Evolutionary conservation across 2,113 vertebrate genomes (phyloP), one percentile per base, ranked within the genome.

Genomic region (Turdus rufiventris): DNA sequence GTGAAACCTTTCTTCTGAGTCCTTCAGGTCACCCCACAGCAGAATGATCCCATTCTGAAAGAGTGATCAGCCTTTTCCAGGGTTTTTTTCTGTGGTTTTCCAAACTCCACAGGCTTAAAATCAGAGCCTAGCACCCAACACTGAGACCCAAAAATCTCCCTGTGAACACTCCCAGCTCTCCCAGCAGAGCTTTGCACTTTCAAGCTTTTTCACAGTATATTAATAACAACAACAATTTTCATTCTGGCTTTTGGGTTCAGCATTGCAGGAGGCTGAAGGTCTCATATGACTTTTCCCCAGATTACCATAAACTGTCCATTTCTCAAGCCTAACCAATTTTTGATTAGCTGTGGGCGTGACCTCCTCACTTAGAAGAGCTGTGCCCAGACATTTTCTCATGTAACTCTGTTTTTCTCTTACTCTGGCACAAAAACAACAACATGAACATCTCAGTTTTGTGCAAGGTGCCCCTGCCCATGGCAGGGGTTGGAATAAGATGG

Each of bases 211-310:
- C n/a, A 3, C 21, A 17, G 7, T 3, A 10, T 13, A 10, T 14
- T 24, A 48, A 31, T 10, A 57, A 24, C 7, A 60, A n/a, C 4
- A 50, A 53, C 8, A 9, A 4, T 42, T 77, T 78, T 67, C 42
- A 6, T 53, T 19, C 38, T 16, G 40, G 15, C 10, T 66, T 70
- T 84, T 81, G 13, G 5, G 26, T 48, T 66, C 42, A 78, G 47
- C 7, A 0, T 18, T 57, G n/a, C 28, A 13, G 29, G 5, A 21
- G 5, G 5, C 9, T 23, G 40, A 73, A 61, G 8, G 3, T 50
- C 62, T 75, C 36, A 0, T 2, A 5, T 16, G 57, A 21, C 1
- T 71, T 85, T 63, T 38, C 47, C 61, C 65, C 56, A 17, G 34
- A n/a, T 58, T 8, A 5, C 53, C 45, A 74, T 17, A 25, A 66